A percentile compares a stretch with the other conserved stretches of the same genome.
phyloP scores from a whole-genome alignment of 2,797 vertebrate genomes.

The Thripadectes ignobilis region DNA sequence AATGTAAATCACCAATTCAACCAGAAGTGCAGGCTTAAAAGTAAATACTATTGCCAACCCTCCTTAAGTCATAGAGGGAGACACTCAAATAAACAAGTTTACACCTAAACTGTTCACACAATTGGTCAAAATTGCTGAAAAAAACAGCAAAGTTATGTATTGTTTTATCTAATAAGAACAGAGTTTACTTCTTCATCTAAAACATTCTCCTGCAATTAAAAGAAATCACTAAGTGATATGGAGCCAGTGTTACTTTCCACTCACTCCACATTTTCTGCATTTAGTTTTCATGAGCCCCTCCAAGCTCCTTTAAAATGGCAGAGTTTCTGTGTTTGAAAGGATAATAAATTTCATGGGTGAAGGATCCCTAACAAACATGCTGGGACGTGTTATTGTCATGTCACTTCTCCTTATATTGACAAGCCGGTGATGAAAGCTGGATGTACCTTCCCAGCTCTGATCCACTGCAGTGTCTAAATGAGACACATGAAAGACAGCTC shows the following conservation, averaged over 20 bases:
- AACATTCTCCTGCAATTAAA: background rate
- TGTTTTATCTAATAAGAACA: background rate
- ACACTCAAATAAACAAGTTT: background rate
- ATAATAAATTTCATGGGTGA: constrained; percentile 7
- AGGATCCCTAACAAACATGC: background rate
- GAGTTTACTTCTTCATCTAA: background rate
- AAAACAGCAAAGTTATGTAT: rapidly evolving
- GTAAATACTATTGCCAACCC: background rate
- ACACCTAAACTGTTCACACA: background rate
- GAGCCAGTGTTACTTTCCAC: background rate
- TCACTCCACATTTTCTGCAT: background rate
- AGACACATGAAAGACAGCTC: background rate
- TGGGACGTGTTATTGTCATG: background rate
- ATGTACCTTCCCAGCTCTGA: background rate
- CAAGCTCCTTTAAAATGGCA: background rate
- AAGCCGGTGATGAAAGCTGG: background rate
- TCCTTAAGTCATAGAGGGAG: background rate
- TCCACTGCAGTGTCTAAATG: background rate
- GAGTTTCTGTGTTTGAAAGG: background rate
- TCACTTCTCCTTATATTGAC: background rate
- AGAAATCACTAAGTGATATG: background rate
- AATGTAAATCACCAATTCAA: background rate
- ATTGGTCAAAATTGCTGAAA: background rate
- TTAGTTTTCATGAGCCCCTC: background rate
- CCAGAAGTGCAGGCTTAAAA: background rate